Percentiles rank a stretch among this genome's conserved stretches.
phyloP scores from a whole-genome alignment of 2,797 vertebrate genomes.

The Sebastes nivosus region DNA sequence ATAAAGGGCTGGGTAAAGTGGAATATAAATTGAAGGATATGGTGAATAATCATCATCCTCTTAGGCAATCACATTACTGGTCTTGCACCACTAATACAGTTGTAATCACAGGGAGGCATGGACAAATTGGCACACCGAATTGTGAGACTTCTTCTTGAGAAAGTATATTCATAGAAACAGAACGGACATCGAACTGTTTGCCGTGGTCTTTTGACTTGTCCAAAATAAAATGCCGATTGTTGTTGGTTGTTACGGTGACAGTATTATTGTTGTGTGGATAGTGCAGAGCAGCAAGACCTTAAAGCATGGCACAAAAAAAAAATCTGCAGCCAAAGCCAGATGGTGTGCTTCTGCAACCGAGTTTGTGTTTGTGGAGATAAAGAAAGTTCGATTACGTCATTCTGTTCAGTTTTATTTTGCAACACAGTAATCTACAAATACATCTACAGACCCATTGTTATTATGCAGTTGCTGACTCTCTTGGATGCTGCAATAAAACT shows the following conservation, averaged over 20 bases:
- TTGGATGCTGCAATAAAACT: neutral
- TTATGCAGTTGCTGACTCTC: neutral
- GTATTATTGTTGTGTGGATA: neutral
- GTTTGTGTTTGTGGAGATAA: constrained; percentile 2
- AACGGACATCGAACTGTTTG: neutral
- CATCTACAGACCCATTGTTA: neutral
- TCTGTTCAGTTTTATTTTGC: neutral
- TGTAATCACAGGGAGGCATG: neutral
- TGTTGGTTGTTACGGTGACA: neutral
- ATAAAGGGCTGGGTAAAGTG: neutral
- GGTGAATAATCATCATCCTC: neutral
- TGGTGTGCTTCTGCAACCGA: neutral
- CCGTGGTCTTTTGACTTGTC: neutral
- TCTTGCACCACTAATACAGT: neutral
- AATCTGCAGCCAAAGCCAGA: constrained; percentile 9
- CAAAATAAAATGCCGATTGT: neutral
- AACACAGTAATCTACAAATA: neutral
- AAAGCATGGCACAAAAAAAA: neutral
- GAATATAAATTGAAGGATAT: neutral
- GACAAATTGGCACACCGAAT: neutral
- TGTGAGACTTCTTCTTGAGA: neutral
- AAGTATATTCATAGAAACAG: neutral
- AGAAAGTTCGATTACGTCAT: neutral
- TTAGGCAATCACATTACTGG: neutral
- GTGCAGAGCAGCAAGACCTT: neutral